Base-by-base conservation (phyloP, 2,888 invertebrate species). In the Heliconius ethilla region DNA sequence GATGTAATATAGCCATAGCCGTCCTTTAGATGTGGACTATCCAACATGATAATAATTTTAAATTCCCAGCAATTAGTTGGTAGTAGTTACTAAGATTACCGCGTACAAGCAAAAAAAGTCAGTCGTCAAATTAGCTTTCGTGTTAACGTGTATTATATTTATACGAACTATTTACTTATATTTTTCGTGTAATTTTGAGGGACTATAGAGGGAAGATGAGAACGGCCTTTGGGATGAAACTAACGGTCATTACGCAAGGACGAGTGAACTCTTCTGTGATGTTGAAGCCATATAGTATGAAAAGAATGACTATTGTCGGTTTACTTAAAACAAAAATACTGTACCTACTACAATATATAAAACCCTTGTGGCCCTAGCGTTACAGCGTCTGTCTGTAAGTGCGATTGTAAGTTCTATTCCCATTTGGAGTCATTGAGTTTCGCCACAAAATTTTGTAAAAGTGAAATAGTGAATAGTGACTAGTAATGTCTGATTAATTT, bases 251-350 rank as follows among this genome's bases (percentile, higher is more conserved):
- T 33, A 66, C 66, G 33, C 22, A 66, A 33, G 66, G 33, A 33
- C 33, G 66, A 65, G 65, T 65, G 29, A 66, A 66, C 33, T 33
- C 66, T 33, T 65, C 65, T 66, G 66, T 66, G 33, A 66, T 66
- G 33, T 66, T 22, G 33, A 22, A 66, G 29, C 22, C 9, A 22
- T 66, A 66, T n/a, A 33, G 66, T 66, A 66, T 33, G 66, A 66
- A 66, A 29, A 33, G 33, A 66, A 66, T 22, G 33, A 33, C 66
- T 27, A 66, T 33, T 66, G 22, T 33, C 33, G 33, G 33, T 1
- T 66, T 66, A 33, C 66, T 66, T 66, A 33, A 66, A 33, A 66
- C 22, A 66, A 66, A 66, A 22, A 66, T 66, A 66, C 45, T 45
- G 1, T 45, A 3, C 15, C 5, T 33, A 22, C 10, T 66, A 66